Percentiles rank a stretch among this genome's conserved stretches.
These are phyloP conservation scores for Amphimedon queenslandica DNA, from an alignment of 37 sponge, comb jelly and placozoan genomes.

Conservation along the genomic window DNA sequence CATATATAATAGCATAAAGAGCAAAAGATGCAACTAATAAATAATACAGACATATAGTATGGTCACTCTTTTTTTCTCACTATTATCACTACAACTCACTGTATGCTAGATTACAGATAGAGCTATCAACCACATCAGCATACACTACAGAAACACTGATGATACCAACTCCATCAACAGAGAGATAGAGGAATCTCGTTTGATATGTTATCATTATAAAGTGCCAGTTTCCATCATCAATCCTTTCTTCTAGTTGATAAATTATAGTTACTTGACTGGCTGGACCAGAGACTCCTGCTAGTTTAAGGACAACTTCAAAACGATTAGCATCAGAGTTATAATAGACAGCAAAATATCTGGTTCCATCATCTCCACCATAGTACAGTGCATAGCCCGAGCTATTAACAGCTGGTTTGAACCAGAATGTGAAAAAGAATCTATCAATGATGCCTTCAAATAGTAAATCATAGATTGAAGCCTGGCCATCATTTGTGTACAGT, in stretches of 20 bases:
- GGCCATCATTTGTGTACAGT: slow-evolving; percentile 10
- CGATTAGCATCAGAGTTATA: slow-evolving; percentile 18
- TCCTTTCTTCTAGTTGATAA: slow-evolving; percentile 42
- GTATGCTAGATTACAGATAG: background rate
- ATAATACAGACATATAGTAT: too few relatives aligned
- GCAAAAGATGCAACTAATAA: too few relatives aligned
- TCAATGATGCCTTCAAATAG: slow-evolving; percentile 29
- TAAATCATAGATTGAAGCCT: background rate
- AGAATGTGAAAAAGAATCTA: slow-evolving; percentile 41
- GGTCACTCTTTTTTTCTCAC: background rate
- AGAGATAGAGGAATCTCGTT: slow-evolving; percentile 22
- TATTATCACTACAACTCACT: background rate
- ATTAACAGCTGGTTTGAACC: slow-evolving; percentile 28
- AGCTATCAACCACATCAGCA: background rate
- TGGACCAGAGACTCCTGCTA: slow-evolving; percentile 25
- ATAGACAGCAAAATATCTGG: slow-evolving; percentile 61
- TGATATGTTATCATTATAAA: slow-evolving; percentile 51
- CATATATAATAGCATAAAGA: too few relatives aligned
- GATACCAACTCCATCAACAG: slow-evolving; percentile 38
- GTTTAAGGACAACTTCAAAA: slow-evolving; percentile 44
- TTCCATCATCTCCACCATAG: slow-evolving; percentile 23
- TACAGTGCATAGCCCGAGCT: slow-evolving; percentile 53
- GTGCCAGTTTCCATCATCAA: slow-evolving; percentile 57
- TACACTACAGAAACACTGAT: slow-evolving; percentile 20
- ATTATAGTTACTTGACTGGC: slow-evolving; percentile 35